Evolutionary conservation across 2,888 invertebrate species (phyloP).

Genomic region (Diogma glabrata): DNA sequence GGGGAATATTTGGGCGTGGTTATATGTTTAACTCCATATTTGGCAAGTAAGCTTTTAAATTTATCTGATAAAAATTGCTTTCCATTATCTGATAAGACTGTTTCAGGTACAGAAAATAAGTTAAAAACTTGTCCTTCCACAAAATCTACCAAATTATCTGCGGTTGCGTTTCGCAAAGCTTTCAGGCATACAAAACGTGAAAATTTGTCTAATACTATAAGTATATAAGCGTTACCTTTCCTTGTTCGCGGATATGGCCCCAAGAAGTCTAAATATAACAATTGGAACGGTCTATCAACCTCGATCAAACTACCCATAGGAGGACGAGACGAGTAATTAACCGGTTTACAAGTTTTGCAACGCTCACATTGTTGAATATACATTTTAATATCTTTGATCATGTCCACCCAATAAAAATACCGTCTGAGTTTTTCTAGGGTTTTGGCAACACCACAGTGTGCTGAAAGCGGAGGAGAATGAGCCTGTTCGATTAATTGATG

Average conservation of each 20-base stretch:
- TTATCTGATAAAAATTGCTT: background rate
- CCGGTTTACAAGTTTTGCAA: too few species aligned
- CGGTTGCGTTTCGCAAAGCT: background rate
- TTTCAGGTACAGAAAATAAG: too few species aligned
- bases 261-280: background rate
- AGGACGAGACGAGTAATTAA: too few species aligned
- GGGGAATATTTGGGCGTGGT: background rate
- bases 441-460: background rate
- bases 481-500: background rate
- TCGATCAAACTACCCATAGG: too few species aligned
- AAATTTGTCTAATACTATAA: background rate
- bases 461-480: background rate
- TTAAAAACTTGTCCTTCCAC: background rate
- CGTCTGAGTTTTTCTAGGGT: background rate
- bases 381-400: too few species aligned
- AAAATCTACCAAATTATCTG: background rate
- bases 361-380: too few species aligned
- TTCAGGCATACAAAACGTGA: background rate
- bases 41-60: background rate
- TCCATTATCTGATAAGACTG: background rate
- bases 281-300: too few species aligned
- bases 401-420: too few species aligned
- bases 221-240: background rate
- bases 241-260: background rate
- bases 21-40: background rate